Conservation (phyloP, 2,113 vertebrate genomes). For the Nothoprocta perdicaria region DNA sequence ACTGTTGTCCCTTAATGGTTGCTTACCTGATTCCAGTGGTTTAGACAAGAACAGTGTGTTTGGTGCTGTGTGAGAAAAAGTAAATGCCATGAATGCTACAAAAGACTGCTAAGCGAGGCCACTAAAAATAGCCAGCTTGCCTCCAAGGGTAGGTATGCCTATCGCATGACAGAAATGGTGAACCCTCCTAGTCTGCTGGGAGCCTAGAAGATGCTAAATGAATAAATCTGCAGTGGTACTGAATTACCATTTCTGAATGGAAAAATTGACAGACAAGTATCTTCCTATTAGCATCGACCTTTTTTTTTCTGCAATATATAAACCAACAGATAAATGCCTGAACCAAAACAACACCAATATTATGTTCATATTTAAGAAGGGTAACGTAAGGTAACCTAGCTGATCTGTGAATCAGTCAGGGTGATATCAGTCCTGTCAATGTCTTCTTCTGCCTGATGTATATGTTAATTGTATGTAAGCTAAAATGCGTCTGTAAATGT, state of each 20-base stretch:
- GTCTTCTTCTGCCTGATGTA: neutral
- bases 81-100: neutral
- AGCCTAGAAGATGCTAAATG: neutral
- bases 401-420: neutral
- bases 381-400: neutral
- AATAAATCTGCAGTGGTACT: neutral
- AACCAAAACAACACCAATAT: neutral
- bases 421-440: neutral
- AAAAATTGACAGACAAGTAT: neutral
- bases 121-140: neutral
- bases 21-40: neutral
- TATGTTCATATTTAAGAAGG: neutral
- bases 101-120: neutral
- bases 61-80: neutral
- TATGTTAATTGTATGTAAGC: neutral
- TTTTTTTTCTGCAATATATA: neutral
- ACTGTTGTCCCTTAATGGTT: neutral
- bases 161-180: neutral
- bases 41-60: neutral
- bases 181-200: neutral
- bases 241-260: neutral
- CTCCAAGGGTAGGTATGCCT: neutral
- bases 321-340: neutral
- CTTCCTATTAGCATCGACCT: neutral
- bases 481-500: neutral